Conservation (phyloP, 1,140 invertebrate genomes). For the Hetaerina americana region DNA sequence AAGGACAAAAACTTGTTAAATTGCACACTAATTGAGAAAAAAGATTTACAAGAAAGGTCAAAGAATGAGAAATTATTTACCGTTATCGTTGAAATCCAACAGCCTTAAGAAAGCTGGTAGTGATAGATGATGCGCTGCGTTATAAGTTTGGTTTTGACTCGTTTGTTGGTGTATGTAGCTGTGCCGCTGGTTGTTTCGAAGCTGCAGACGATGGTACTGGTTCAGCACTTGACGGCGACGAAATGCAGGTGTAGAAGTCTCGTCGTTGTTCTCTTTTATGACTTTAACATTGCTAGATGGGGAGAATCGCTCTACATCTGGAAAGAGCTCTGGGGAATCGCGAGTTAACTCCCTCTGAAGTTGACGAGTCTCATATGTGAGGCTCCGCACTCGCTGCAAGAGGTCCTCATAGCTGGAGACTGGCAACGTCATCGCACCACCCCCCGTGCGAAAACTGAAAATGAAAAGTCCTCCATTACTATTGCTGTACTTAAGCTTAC, state of each 20-base stretch:
- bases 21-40: no score
- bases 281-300: neutral
- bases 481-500: no score
- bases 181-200: neutral
- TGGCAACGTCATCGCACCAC: slow-evolving; percentile 33
- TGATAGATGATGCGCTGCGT: neutral
- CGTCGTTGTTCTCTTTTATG: neutral
- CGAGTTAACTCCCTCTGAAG: slow-evolving; percentile 24
- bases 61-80: neutral
- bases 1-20: no score
- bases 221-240: neutral
- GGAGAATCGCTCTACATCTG: neutral
- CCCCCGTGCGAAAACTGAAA: neutral
- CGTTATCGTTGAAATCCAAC: slow-evolving; percentile 14
- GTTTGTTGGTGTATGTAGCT: neutral
- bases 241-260: neutral
- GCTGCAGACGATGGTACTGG: neutral
- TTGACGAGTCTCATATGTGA: slow-evolving; percentile 36
- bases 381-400: slow-evolving; percentile 33
- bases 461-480: neutral
- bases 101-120: neutral
- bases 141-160: neutral
- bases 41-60: no score
- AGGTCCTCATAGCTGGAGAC: slow-evolving; percentile 39
- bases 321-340: neutral